A percentile compares a stretch with the other conserved stretches of the same genome.
Conservation (phyloP, 2,113 vertebrate species). For the Pomatostomus ruficeps region DNA sequence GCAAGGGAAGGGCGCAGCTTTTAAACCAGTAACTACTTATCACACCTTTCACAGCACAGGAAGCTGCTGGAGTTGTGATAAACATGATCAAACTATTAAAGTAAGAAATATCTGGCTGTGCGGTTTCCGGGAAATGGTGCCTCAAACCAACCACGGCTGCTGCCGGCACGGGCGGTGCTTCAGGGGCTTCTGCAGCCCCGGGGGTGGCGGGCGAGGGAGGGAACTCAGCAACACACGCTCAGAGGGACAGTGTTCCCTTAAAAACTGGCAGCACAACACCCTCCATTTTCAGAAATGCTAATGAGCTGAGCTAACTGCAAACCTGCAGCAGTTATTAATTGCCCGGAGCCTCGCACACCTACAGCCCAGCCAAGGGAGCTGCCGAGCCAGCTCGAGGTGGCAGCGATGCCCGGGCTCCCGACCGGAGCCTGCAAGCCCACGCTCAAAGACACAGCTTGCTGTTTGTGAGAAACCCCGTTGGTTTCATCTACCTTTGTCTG, state of each 20-base stretch:
- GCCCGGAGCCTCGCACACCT: not conserved
- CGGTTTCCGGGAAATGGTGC: slow-evolving; percentile 52
- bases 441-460: fast-evolving
- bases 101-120: not conserved
- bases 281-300: not conserved
- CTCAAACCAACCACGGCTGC: not conserved
- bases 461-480: fast-evolving
- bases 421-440: not conserved
- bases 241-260: not conserved
- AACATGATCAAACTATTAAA: slow-evolving; percentile 28
- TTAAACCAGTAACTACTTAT: slow-evolving; percentile 11
- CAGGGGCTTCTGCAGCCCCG: not conserved
- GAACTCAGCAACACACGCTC: not conserved
- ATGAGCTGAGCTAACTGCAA: not conserved
- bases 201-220: not conserved
- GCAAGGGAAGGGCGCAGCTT: not conserved
- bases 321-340: not conserved
- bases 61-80: slow-evolving; percentile 53
- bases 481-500: not conserved
- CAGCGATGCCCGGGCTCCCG: not conserved
- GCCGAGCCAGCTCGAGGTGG: not conserved
- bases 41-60: slow-evolving; percentile 48
- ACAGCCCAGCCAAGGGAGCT: not conserved
- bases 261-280: not conserved
- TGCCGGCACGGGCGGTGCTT: not conserved